These are phyloP conservation scores for Chrosomus eos DNA, from an alignment of 2,797 vertebrate genomes.

Conservation along the genomic window DNA sequence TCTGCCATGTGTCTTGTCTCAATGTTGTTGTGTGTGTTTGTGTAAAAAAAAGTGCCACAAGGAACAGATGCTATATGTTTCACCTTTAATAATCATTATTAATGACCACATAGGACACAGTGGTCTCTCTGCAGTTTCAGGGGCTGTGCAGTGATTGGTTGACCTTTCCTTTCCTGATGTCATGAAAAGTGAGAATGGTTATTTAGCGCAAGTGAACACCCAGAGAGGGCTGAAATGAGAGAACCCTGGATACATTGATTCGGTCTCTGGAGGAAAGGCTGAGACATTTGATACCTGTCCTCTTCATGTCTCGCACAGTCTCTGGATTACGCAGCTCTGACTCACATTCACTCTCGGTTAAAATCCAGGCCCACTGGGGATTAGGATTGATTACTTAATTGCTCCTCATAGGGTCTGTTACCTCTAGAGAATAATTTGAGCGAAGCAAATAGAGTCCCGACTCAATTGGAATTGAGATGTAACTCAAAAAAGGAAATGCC, in stretches of 20 bases:
- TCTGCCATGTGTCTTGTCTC: neutral
- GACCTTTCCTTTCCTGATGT: conserved; percentile 35
- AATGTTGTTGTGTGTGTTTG: neutral
- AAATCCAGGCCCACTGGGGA: conserved; percentile 25
- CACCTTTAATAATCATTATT: conserved; percentile 12
- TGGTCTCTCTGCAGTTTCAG: neutral
- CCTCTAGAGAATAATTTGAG: conserved; percentile 46
- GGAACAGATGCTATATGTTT: neutral
- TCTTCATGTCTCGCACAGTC: conserved; percentile 12
- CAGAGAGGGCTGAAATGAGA: conserved; percentile 39
- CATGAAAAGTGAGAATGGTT: conserved; percentile 38
- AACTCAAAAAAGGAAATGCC: conserved; percentile 24
- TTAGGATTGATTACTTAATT: conserved; percentile 39
- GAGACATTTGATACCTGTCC: conserved; percentile 41
- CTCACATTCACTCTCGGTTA: conserved; percentile 39
- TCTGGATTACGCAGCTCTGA: conserved; percentile 17
- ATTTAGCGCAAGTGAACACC: conserved; percentile 28
- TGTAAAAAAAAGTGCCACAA: neutral
- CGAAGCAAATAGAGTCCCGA: conserved; percentile 27
- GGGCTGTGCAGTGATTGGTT: conserved; percentile 20
- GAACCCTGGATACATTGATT: conserved; percentile 40
- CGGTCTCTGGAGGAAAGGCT: conserved; percentile 20
- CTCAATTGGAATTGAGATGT: conserved; percentile 44
- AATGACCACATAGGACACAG: neutral
- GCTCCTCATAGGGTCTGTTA: conserved; percentile 35